These are phyloP conservation scores for Drosophila niveifrons DNA, from an alignment of 2,888 invertebrate genomes.

Conservation along the genomic window DNA sequence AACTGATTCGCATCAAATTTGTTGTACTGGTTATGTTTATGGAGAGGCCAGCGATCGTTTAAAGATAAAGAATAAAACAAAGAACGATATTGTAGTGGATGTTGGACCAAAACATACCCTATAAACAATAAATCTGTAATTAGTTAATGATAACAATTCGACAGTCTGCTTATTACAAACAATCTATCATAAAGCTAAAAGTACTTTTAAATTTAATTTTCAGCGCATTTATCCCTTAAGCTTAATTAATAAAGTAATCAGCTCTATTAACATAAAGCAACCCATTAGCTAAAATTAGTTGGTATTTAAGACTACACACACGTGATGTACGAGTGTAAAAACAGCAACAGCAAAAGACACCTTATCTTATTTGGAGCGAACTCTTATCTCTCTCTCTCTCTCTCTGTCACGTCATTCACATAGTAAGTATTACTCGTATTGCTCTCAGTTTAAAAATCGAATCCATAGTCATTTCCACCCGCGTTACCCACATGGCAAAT, in stretches of 20 bases:
- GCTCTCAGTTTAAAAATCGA: conserved; percentile 20
- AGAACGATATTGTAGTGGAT: background rate
- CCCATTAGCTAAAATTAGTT: too few species aligned
- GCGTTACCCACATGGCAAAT: conserved; percentile 14
- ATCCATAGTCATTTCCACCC: conserved; percentile 5
- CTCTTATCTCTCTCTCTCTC: conserved; percentile 63
- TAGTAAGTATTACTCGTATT: background rate
- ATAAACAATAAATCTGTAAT: too few species aligned
- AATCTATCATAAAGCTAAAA: too few species aligned
- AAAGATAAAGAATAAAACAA: conserved; percentile 40
- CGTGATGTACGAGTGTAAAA: conserved; percentile 16
- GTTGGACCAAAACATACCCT: background rate
- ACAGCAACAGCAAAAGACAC: conserved; percentile 43
- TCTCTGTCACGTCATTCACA: conserved; percentile 22
- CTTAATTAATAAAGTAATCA: background rate
- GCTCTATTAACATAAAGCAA: background rate
- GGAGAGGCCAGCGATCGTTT: conserved; percentile 68
- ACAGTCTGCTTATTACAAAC: background rate
- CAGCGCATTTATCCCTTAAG: background rate
- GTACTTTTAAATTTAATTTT: background rate
- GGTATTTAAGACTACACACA: conserved; percentile 1
- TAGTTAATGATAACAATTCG: too few species aligned
- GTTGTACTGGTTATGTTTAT: conserved; percentile 62
- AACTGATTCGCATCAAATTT: conserved; percentile 76
- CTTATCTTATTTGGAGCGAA: conserved; percentile 58